Evolutionary conservation across 2,888 invertebrate genomes (phyloP), one percentile per base, ranked within the genome.

Genomic region (Eurois occulta): DNA sequence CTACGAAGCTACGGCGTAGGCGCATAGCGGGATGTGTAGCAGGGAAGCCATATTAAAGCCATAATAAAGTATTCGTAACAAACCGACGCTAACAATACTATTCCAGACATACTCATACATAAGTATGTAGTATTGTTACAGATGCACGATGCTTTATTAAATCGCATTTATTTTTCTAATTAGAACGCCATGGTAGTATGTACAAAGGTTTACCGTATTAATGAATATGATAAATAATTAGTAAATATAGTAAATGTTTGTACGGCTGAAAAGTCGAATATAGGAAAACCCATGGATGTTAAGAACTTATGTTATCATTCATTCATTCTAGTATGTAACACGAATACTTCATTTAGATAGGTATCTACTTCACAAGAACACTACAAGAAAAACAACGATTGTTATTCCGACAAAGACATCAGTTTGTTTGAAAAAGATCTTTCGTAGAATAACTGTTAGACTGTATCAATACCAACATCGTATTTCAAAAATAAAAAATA

Each of bases 1-100:
- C 66, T 41, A 62, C 48, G 38, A 43, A 1, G 80, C 62, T 80
- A 72, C 60, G 62, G 11, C 55, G 72, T 64, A 79, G 77, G 16
- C 24, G n/a, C 38, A 32, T 48, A 78, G 79, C 10, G 16, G 21
- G 8, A 11, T 24, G 18, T 71, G 48, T 32, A 52, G n/a, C 10
- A 16, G 28, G 21, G 6, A 41, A 38, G 24, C 24, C 60, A 28
- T 46, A n/a, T 74, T 43, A 18, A 7, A 74, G 43, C n/a, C n/a
- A n/a, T n/a, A 46, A 46, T 69, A 21, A 41, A 24, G 38, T 60
- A 16, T 13, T 13, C 11, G 38, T 75, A 46, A 74, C 18, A 11
- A 24, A 46, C 62, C 38, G 46, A 60, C 2, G 3, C 6, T 38
- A n/a, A 43, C 13, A 55, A 60, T 18, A 46, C n/a, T 46, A 38